phyloP scores from a whole-genome alignment of 2,888 invertebrate species.

The Rhaphigaster nebulosa region DNA sequence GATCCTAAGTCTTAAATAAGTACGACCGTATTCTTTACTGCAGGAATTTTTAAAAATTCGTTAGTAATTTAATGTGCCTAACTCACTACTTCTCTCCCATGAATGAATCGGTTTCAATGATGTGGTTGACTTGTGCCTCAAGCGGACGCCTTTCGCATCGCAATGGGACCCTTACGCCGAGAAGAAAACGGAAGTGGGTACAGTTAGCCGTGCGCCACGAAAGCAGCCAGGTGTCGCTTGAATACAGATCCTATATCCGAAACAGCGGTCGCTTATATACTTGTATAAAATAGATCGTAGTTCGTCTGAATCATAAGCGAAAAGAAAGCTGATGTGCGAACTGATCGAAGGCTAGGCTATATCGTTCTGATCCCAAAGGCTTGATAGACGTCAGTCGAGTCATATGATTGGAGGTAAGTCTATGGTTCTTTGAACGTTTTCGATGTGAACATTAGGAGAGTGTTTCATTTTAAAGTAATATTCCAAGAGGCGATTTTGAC shows the following conservation, averaged over 20 bases:
- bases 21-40: too few relatives aligned
- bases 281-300: conserved; percentile 3
- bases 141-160: neutral
- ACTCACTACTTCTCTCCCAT: neutral
- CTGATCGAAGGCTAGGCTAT: neutral
- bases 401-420: neutral
- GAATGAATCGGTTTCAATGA: neutral
- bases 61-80: neutral
- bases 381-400: neutral
- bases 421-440: neutral
- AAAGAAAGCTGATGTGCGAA: neutral
- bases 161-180: conserved; percentile 25
- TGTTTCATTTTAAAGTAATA: neutral
- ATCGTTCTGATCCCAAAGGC: neutral
- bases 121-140: neutral
- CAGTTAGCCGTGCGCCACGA: neutral
- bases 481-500: neutral
- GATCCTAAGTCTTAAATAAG: too few relatives aligned
- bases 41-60: too few relatives aligned
- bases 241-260: conserved; percentile 23
- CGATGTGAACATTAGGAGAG: too few relatives aligned
- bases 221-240: conserved; percentile 13
- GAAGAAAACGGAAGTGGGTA: conserved; percentile 34
- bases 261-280: neutral
- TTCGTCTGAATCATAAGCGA: neutral